Conservation (phyloP, 2,113 vertebrate species). For the Syngnathus scovelli region DNA sequence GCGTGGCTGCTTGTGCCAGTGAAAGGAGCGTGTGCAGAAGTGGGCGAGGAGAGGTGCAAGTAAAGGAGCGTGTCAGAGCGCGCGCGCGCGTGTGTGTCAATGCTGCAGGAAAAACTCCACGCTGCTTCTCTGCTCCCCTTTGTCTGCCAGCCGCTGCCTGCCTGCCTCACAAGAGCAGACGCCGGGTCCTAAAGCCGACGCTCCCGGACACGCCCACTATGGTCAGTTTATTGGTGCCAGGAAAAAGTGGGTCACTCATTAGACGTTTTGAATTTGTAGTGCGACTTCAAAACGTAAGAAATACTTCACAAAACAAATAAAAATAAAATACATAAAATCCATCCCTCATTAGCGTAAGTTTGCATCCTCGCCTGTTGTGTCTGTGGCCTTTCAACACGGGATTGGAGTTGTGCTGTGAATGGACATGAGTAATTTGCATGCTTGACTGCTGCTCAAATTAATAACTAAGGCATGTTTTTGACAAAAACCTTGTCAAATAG, state of each 20-base stretch:
- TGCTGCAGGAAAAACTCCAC: constrained; percentile 63
- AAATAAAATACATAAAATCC: neutral
- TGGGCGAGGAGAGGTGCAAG: constrained; percentile 23
- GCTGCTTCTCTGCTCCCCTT: constrained; percentile 64
- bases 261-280: neutral
- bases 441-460: constrained; percentile 1
- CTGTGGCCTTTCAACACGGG: neutral
- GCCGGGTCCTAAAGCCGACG: constrained; percentile 69
- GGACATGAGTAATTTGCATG: constrained; percentile 8
- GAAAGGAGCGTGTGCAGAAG: constrained; percentile 50
- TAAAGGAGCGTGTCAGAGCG: neutral
- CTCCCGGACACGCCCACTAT: neutral
- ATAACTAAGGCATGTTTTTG: constrained; percentile 23
- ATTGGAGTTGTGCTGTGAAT: neutral
- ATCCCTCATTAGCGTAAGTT: neutral
- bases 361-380: neutral
- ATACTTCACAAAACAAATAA: neutral
- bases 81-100: constrained; percentile 43
- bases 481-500: constrained; percentile 22
- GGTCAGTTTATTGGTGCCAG: neutral
- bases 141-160: constrained; percentile 65
- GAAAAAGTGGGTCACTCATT: neutral
- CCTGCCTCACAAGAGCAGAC: constrained; percentile 33
- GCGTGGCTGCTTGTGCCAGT: constrained; percentile 56
- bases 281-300: neutral